Percentiles rank a stretch among this genome's conserved stretches.
Conservation (phyloP, 2,888 invertebrate species). For the Paralinhomoeus sp. region DNA sequence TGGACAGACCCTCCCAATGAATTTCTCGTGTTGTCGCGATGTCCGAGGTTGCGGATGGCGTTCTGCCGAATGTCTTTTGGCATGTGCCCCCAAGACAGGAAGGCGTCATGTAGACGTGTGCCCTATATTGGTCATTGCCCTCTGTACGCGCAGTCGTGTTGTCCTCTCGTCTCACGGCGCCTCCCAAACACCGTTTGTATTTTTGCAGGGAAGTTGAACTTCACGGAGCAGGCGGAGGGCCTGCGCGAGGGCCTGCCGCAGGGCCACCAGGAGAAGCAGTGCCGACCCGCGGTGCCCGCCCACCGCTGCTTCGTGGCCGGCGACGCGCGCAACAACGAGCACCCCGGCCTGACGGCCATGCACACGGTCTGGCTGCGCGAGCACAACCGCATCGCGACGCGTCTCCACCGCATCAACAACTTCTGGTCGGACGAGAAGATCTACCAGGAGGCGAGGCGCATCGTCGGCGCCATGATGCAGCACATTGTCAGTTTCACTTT, state of each 20-base stretch:
- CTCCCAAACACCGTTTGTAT: too few species aligned
- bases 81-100: too few species aligned
- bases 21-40: too few species aligned
- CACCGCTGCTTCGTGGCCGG: slow-evolving; percentile 5
- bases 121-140: too few species aligned
- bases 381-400: slow-evolving; percentile 14
- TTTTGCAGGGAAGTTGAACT: slow-evolving; percentile 20
- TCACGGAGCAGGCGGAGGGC: slow-evolving; percentile 12
- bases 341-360: slow-evolving; percentile 9
- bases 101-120: too few species aligned
- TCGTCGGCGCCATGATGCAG: slow-evolving; percentile 34
- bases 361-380: slow-evolving; percentile 14
- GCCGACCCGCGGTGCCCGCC: slow-evolving; percentile 8
- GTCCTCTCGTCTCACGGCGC: too few species aligned
- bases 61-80: too few species aligned
- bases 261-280: slow-evolving; percentile 22
- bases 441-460: slow-evolving; percentile 20
- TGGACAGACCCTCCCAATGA: too few species aligned
- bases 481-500: too few species aligned
- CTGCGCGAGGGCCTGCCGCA: slow-evolving; percentile 22
- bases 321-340: slow-evolving; percentile 14
- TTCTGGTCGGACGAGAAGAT: slow-evolving; percentile 9
- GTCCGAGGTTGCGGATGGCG: too few species aligned
- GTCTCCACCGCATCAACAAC: slow-evolving; percentile 8
- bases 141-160: too few species aligned